A percentile compares a stretch with the other conserved stretches of the same genome.
Conservation (phyloP, 2,888 invertebrate genomes). For the Tetanocera ferruginea region DNA sequence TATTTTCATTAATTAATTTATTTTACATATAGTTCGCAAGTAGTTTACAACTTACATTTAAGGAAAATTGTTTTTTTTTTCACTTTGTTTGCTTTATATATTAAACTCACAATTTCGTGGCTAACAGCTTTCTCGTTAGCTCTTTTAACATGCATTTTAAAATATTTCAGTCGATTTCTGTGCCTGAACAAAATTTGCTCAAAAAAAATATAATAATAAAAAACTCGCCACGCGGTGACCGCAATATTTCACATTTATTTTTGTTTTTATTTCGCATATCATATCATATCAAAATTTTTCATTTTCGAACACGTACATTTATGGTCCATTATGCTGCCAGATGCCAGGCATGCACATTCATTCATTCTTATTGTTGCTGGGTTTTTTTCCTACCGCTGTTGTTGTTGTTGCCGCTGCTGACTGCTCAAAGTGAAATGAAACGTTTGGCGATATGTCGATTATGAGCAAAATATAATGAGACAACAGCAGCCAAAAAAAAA, state of each 20-base stretch:
- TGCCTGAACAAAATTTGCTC: no score
- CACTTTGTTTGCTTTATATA: no score
- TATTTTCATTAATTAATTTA: no score
- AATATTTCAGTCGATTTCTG: no score
- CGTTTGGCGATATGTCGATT: constrained; percentile 62
- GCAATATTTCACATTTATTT: background rate
- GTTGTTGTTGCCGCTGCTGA: background rate
- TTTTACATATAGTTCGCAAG: no score
- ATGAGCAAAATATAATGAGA: constrained; percentile 54
- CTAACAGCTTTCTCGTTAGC: no score
- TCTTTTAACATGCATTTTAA: no score
- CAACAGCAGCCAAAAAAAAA: background rate
- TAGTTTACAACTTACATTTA: no score
- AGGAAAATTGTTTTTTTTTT: no score
- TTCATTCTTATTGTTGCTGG: background rate
- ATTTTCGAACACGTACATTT: constrained; percentile 8
- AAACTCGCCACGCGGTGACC: background rate
- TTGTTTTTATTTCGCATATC: constrained; percentile 22
- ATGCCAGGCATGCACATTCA: background rate
- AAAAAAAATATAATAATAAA: background rate
- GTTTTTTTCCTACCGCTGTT: background rate
- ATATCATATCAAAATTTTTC: constrained; percentile 24
- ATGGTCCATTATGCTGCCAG: constrained; percentile 12
- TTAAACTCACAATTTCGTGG: no score
- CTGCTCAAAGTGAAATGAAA: constrained; percentile 20